Base-by-base conservation (phyloP, 2,113 vertebrate species). In the Callipepla californica region DNA sequence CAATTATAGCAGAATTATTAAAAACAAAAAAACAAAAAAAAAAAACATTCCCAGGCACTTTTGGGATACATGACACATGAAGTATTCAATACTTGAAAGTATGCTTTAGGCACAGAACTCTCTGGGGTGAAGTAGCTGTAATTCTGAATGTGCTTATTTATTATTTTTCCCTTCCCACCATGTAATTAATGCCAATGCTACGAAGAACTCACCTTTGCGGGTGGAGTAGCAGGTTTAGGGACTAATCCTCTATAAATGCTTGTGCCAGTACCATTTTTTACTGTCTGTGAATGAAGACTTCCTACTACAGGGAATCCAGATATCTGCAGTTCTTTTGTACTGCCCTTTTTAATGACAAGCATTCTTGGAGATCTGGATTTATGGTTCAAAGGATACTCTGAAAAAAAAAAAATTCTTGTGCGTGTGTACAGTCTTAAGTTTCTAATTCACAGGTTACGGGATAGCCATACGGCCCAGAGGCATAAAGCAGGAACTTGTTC, bases 311-410 rank as follows among this genome's bases (percentile, higher is more conserved):
- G 97, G 75, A 97, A 98, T 94, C 97, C 97, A 93, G 97, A 95
- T 55, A 98, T 95, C 47, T 95, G 95, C 57, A 97, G 92, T 73
- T 98, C 98, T 97, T 98, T 98, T 80, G 97, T 89, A 88, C 72
- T 97, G 91, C 98, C 97, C 90, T 98, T 98, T 96, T 97, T 98
- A 96, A 98, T 98, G 90, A 97, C 97, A 91, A 98, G 95, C 98
- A 98, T 98, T 96, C 97, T 98, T 16, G 97, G 97, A 87, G 97
- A 95, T 97, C 97, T 98, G 92, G 97, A 97, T 85, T 97, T 98
- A 89, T 97, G 97, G 97, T 98, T 98, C 90, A 98, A 97, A 92
- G 98, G 98, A 82, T 98, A 98, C 38, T 98, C 98, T 98, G 93
- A 30, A 90, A 63, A 66, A 88, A 94, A 94, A 76, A 94, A 95